These are phyloP conservation scores for Catharus minimus DNA, from an alignment of 2,113 vertebrate species.

Conservation along the genomic window DNA sequence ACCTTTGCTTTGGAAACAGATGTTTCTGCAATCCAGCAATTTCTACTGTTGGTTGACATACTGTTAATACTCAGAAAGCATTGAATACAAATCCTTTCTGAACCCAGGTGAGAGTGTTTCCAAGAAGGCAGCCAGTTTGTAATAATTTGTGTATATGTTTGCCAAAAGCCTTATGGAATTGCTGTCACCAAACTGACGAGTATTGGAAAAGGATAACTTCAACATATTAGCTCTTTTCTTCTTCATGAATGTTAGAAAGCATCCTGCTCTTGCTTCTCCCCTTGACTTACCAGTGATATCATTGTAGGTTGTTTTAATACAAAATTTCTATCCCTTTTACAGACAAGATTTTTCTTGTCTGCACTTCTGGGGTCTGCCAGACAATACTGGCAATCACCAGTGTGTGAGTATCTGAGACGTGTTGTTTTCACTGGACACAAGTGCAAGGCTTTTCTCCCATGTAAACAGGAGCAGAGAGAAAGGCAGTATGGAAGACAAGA, in stretches of 20 bases:
- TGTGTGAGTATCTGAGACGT: neutral
- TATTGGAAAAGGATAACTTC: neutral
- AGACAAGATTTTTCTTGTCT: neutral
- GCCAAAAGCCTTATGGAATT: neutral
- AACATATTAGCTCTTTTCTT: neutral
- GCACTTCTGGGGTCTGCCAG: neutral
- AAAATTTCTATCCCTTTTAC: neutral
- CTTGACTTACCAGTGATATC: neutral
- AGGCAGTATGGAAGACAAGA: neutral
- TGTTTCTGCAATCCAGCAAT: neutral
- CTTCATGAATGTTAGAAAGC: neutral
- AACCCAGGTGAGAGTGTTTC: neutral
- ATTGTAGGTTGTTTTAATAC: neutral
- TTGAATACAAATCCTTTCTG: neutral
- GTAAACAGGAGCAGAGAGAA: neutral
- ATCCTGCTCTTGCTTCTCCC: neutral
- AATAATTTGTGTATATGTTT: neutral
- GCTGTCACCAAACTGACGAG: neutral
- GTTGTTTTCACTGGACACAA: neutral
- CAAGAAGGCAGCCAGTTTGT: neutral
- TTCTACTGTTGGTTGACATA: neutral
- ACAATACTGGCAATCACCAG: neutral
- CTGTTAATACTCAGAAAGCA: neutral
- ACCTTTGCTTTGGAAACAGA: neutral
- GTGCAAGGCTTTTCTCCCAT: neutral